Percentiles rank a stretch among this genome's conserved stretches.
phyloP scores from a whole-genome alignment of 2,797 vertebrate genomes.

The Arremon brunneinucha region DNA sequence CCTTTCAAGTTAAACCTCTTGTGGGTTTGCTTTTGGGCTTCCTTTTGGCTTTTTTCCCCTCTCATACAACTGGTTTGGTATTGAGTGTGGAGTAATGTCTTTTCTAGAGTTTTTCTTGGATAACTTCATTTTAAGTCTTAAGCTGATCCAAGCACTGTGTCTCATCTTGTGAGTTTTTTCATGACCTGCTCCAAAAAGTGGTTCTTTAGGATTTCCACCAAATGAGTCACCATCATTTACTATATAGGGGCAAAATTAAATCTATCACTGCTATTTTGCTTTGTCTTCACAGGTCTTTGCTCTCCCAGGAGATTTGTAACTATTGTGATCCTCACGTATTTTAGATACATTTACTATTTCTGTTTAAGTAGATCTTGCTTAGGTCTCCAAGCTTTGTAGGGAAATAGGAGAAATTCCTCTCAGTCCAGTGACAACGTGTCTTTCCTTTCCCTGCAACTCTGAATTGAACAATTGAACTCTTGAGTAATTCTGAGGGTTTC shows the following conservation, averaged over 20 bases:
- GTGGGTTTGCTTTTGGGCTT: constrained; percentile 2
- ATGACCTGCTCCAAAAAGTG: background rate
- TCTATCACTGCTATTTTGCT: background rate
- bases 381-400: background rate
- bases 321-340: background rate
- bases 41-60: background rate
- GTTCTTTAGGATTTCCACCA: background rate
- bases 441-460: background rate
- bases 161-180: background rate
- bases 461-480: background rate
- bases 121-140: background rate
- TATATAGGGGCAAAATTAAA: background rate
- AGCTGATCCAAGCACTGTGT: background rate
- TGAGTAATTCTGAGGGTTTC: background rate
- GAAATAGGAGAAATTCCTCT: background rate
- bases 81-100: background rate
- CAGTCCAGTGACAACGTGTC: no score
- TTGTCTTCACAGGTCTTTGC: background rate
- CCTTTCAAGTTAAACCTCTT: constrained; percentile 46
- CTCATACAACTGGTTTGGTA: background rate
- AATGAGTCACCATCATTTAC: background rate
- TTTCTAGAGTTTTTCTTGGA: background rate
- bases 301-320: background rate
- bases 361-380: background rate
- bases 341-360: background rate